These are phyloP conservation scores for Drosophila gaucha DNA, from an alignment of 2,888 invertebrate species.

Conservation along the genomic window DNA sequence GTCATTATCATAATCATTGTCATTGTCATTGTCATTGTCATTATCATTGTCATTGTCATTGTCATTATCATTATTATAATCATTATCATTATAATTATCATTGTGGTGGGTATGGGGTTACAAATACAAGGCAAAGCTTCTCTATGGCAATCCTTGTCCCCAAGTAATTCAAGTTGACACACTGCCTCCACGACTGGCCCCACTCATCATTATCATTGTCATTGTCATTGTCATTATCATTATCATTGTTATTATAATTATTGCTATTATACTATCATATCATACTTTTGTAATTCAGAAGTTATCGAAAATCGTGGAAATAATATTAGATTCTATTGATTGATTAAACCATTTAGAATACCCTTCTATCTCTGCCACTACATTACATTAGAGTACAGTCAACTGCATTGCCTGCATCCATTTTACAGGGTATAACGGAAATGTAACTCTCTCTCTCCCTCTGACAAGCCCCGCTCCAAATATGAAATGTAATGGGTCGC, in stretches of 20 bases:
- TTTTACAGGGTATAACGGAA: constrained; percentile 41
- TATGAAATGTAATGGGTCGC: constrained; percentile 40
- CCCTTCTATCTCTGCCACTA: background rate
- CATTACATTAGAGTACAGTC: too few relatives aligned
- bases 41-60: background rate
- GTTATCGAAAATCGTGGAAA: too few relatives aligned
- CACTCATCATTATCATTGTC: background rate
- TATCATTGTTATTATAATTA: background rate
- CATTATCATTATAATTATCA: too few relatives aligned
- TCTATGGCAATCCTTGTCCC: too few relatives aligned
- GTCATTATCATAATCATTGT: background rate
- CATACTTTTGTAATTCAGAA: too few relatives aligned
- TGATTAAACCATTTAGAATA: too few relatives aligned
- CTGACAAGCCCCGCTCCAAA: constrained; percentile 1
- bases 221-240: background rate
- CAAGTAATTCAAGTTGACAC: too few relatives aligned
- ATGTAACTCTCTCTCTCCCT: background rate
- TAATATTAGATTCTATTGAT: too few relatives aligned
- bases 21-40: background rate
- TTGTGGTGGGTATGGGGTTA: too few relatives aligned
- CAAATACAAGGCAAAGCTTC: too few relatives aligned
- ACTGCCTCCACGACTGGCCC: too few relatives aligned
- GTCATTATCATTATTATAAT: background rate
- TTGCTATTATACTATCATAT: too few relatives aligned
- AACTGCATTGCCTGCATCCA: background rate